Conservation (phyloP, 1,140 invertebrate genomes). For the Aethina tumida region DNA sequence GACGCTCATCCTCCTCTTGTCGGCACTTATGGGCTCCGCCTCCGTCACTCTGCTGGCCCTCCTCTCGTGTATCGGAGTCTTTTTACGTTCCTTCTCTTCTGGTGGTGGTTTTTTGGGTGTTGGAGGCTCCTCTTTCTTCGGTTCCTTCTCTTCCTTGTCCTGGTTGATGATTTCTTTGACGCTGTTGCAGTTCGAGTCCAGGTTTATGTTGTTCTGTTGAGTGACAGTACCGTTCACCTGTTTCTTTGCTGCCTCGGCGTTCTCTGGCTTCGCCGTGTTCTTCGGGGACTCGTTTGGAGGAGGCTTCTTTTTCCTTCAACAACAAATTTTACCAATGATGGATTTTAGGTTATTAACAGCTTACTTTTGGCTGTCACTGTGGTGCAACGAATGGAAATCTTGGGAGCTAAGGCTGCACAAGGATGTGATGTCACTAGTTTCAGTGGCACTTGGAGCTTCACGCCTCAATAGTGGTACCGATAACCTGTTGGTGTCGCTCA, state of each 20-base stretch:
- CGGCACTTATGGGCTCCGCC: conserved; percentile 5
- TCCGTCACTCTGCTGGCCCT: conserved; percentile 7
- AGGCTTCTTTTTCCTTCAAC: conserved; percentile 18
- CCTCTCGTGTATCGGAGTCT: conserved; percentile 23
- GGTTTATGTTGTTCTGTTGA: conserved; percentile 5
- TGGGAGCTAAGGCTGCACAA: conserved; percentile 47
- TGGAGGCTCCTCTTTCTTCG: conserved; percentile 12
- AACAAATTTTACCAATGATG: background rate
- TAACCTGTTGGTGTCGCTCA: conserved; percentile 30
- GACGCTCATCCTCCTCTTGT: conserved; percentile 19
- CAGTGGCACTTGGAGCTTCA: conserved; percentile 35
- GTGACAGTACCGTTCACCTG: conserved; percentile 15
- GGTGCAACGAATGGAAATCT: conserved; percentile 41
- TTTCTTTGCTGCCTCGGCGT: conserved; percentile 8
- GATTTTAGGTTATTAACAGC: conserved; percentile 9
- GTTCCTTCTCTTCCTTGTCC: conserved; percentile 6
- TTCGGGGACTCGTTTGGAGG: conserved; percentile 19
- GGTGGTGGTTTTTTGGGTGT: conserved; percentile 7
- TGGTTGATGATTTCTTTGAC: conserved; percentile 16
- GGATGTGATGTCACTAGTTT: conserved; percentile 48
- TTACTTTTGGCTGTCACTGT: conserved; percentile 40
- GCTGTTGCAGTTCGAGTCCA: conserved; percentile 22
- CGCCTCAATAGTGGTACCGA: conserved; percentile 31
- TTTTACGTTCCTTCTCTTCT: conserved; percentile 5
- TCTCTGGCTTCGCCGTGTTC: conserved; percentile 10